A percentile compares a stretch with the other conserved stretches of the same genome.
phyloP scores from a whole-genome alignment of 2,888 invertebrate species.

The Eudasyphora cyanicolor region DNA sequence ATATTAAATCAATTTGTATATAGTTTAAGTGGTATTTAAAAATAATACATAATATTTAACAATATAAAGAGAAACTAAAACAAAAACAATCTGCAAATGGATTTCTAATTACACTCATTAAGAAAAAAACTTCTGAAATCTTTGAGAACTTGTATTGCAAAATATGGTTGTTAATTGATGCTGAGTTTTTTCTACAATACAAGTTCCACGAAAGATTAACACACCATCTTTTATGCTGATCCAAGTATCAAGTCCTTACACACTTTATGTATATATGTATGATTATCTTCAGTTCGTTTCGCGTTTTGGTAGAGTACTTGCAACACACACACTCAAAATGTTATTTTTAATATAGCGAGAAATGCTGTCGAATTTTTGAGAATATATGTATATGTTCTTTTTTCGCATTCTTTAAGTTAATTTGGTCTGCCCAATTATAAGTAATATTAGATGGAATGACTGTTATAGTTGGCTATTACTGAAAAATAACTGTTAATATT shows the following conservation, averaged over 20 bases:
- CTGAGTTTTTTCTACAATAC: conserved; percentile 60
- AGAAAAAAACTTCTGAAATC: conserved; percentile 36
- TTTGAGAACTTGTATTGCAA: conserved; percentile 54
- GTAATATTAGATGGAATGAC: conserved; percentile 58
- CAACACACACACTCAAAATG: conserved; percentile 46
- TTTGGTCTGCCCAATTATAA: conserved; percentile 42
- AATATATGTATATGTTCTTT: conserved; percentile 28
- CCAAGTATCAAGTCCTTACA: conserved; percentile 29
- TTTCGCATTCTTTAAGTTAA: conserved; percentile 2
- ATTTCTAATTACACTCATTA: background rate
- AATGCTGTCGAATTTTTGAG: background rate
- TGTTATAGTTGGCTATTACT: conserved; percentile 39
- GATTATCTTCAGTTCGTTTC: conserved; percentile 40
- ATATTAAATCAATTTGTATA: conserved; percentile 55
- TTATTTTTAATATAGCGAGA: conserved; percentile 10
- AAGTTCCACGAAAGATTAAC: conserved; percentile 59
- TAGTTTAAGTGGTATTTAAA: conserved; percentile 41
- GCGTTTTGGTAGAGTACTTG: background rate
- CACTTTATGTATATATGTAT: conserved; percentile 3
- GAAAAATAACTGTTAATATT: conserved; percentile 38
- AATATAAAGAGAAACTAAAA: conserved; percentile 57
- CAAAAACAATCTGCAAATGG: conserved; percentile 40
- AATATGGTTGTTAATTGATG: conserved; percentile 60
- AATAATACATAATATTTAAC: conserved; percentile 62
- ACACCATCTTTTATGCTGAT: background rate